phyloP scores from a whole-genome alignment of 2,888 invertebrate species.

The Nowickia ferox region DNA sequence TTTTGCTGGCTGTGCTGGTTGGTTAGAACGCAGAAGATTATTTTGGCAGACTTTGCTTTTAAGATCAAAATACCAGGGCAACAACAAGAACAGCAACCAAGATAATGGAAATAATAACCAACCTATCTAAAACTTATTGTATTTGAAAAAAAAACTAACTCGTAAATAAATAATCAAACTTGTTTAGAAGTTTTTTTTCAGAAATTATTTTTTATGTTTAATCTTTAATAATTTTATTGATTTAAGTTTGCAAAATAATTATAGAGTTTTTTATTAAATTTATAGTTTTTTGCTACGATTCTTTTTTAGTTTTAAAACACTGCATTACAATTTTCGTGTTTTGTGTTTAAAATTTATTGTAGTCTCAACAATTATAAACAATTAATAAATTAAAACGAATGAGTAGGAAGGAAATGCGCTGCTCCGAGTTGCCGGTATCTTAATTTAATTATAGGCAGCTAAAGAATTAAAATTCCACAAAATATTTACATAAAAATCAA shows the following conservation, averaged over 20 bases:
- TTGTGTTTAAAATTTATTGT: conserved; percentile 33
- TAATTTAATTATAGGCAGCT: too few relatives aligned
- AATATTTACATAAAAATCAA: too few relatives aligned
- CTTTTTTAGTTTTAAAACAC: not conserved
- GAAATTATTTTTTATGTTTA: not conserved
- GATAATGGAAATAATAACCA: conserved; percentile 36
- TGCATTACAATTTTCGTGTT: conserved; percentile 1
- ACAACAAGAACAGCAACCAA: conserved; percentile 16
- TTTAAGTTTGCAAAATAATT: not conserved
- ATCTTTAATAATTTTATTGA: conserved; percentile 16
- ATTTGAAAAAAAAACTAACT: not conserved
- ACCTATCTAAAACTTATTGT: conserved; percentile 39
- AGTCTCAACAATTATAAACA: conserved; percentile 44
- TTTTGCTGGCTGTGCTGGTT: conserved; percentile 24
- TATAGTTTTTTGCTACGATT: not conserved
- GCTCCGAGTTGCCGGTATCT: too few relatives aligned
- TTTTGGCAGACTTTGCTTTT: conserved; percentile 57
- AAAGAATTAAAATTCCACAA: too few relatives aligned
- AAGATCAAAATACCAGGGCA: conserved; percentile 44
- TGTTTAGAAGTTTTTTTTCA: conserved; percentile 31
- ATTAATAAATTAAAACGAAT: conserved; percentile 38
- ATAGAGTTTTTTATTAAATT: not conserved
- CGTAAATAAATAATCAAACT: conserved; percentile 37
- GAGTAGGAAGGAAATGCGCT: not conserved
- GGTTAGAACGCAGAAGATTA: conserved; percentile 33